Evolutionary conservation across 2,888 invertebrate genomes (phyloP).

Genomic region (Myopa testacea): DNA sequence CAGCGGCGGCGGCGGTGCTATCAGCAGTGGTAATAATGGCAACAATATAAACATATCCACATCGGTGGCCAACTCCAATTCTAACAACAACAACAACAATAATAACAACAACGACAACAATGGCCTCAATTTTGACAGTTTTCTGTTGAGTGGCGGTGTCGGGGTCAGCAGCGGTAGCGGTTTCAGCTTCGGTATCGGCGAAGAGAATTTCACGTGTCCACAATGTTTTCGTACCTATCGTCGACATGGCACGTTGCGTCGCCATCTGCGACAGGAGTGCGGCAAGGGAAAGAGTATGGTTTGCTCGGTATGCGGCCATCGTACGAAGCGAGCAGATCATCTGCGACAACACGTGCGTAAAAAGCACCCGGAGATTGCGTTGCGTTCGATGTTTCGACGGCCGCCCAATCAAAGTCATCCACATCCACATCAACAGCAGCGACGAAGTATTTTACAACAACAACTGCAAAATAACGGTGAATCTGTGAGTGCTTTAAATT

Average conservation of each 20-base stretch:
- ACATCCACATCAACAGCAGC: conserved; percentile 39
- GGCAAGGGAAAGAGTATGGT: conserved; percentile 70
- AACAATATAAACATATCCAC: conserved; percentile 7
- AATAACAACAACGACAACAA: conserved; percentile 27
- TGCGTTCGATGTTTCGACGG: conserved; percentile 64
- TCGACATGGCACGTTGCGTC: conserved; percentile 70
- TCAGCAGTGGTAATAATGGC: conserved; percentile 25
- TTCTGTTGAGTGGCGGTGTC: conserved; percentile 39
- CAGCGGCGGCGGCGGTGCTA: neutral
- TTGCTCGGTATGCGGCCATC: conserved; percentile 71
- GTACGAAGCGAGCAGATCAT: conserved; percentile 71
- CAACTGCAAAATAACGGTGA: conserved; percentile 31
- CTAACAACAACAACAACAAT: conserved; percentile 33
- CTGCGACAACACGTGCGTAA: conserved; percentile 71
- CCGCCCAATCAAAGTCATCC: conserved; percentile 45
- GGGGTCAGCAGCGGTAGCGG: too few species aligned
- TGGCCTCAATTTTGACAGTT: conserved; percentile 45
- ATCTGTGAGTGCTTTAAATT: conserved; percentile 9
- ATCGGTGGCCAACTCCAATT: neutral
- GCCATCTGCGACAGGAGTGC: conserved; percentile 72
- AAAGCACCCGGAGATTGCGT: conserved; percentile 68
- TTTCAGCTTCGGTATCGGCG: conserved; percentile 25
- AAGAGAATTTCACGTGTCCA: conserved; percentile 66
- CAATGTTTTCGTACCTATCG: conserved; percentile 72
- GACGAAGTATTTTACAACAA: conserved; percentile 33